A percentile compares a stretch with the other conserved stretches of the same genome.
Evolutionary conservation across 2,888 invertebrate species (phyloP).

Genomic region (Luperina nickerlii): DNA sequence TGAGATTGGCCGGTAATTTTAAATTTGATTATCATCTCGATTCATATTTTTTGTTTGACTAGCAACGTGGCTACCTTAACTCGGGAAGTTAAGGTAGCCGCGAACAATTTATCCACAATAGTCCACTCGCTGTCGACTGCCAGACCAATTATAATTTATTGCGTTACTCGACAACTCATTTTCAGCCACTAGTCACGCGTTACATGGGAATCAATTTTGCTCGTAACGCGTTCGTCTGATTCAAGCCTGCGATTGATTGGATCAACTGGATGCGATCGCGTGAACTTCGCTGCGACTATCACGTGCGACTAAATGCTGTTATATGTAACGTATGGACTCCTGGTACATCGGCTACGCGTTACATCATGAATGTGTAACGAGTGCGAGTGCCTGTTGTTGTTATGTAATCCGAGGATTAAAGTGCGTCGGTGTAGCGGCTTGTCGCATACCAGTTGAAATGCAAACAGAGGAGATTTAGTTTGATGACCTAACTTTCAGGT

Average conservation of each 20-base stretch:
- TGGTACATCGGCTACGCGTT: slow-evolving; percentile 26
- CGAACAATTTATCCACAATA: neutral
- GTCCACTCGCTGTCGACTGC: neutral
- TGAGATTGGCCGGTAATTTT: neutral
- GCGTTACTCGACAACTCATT: slow-evolving; percentile 10
- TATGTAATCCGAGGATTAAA: slow-evolving; percentile 21
- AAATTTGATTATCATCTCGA: slow-evolving; percentile 3
- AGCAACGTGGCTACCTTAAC: neutral
- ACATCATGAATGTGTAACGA: slow-evolving; percentile 34
- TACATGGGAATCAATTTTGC: slow-evolving; percentile 29
- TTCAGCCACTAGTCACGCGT: slow-evolving; percentile 29
- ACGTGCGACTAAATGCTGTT: slow-evolving; percentile 13
- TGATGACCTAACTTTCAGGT: slow-evolving; percentile 7
- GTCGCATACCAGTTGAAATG: slow-evolving; percentile 19
- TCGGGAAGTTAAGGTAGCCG: neutral
- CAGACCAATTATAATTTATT: slow-evolving; percentile 5
- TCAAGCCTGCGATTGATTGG: slow-evolving; percentile 32
- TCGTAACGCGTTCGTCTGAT: slow-evolving; percentile 29
- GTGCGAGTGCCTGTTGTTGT: slow-evolving; percentile 3
- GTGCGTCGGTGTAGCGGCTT: slow-evolving; percentile 1
- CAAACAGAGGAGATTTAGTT: slow-evolving; percentile 16
- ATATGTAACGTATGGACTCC: slow-evolving; percentile 6
- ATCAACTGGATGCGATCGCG: slow-evolving; percentile 32
- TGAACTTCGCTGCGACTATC: slow-evolving; percentile 24
- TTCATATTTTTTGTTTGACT: neutral